These are phyloP conservation scores for Masnerella sp. DNA, from an alignment of 2,888 invertebrate genomes.

Conservation along the genomic window DNA sequence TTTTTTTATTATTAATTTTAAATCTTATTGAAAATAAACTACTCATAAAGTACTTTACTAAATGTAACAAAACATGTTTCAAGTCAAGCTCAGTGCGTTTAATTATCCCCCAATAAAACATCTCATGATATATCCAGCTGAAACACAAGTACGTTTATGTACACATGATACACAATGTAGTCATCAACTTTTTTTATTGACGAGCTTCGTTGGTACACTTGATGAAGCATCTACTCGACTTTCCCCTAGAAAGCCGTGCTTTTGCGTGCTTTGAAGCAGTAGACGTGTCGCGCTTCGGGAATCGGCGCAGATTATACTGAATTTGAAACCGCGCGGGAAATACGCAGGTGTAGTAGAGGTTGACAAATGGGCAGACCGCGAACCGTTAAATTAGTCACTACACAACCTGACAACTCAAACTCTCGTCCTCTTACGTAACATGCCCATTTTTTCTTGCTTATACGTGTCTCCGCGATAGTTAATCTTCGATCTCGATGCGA, in stretches of 20 bases:
- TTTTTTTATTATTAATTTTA: too few species aligned
- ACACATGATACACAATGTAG: conserved; percentile 16
- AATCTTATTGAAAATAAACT: too few species aligned
- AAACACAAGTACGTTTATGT: conserved; percentile 7
- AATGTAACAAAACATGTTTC: neutral
- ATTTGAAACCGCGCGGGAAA: conserved; percentile 60
- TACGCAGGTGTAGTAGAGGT: conserved; percentile 61
- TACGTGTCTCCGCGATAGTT: conserved; percentile 28
- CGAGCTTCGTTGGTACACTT: conserved; percentile 23
- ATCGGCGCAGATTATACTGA: conserved; percentile 56
- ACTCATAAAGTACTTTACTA: too few species aligned
- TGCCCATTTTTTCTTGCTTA: conserved; percentile 32
- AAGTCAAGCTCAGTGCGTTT: neutral
- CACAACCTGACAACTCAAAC: conserved; percentile 60
- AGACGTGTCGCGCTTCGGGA: conserved; percentile 59
- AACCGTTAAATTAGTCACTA: conserved; percentile 65
- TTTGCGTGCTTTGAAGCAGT: conserved; percentile 51
- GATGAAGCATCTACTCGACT: conserved; percentile 44
- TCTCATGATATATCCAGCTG: conserved; percentile 7
- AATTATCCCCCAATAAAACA: conserved; percentile 13
- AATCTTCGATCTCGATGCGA: conserved; percentile 26
- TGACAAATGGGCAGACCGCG: conserved; percentile 64
- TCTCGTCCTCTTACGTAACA: conserved; percentile 50
- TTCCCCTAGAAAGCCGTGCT: conserved; percentile 32
- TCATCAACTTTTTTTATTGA: conserved; percentile 34